Conservation (phyloP, 2,888 invertebrate genomes). For the Drosophila fulvimacula region DNA sequence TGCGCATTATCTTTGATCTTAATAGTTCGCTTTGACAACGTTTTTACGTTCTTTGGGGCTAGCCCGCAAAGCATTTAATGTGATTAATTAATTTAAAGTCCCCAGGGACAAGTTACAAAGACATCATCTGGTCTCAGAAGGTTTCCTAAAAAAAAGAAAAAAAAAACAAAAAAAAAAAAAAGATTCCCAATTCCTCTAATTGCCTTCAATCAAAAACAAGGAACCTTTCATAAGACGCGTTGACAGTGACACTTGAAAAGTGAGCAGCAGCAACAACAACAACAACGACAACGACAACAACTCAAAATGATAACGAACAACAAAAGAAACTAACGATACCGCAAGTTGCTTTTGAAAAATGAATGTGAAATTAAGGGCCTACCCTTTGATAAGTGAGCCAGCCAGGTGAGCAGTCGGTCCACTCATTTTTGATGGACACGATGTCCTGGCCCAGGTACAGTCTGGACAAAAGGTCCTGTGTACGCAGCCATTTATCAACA, state of each 20-base stretch:
- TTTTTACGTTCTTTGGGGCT: constrained; percentile 19
- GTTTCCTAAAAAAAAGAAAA: constrained; percentile 4
- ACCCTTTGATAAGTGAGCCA: constrained; percentile 58
- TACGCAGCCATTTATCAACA: constrained; percentile 61
- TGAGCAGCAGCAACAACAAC: constrained; percentile 9
- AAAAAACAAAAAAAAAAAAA: not conserved
- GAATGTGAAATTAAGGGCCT: constrained; percentile 40
- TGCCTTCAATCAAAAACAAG: constrained; percentile 50
- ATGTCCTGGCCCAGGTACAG: constrained; percentile 48
- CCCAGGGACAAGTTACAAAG: constrained; percentile 17
- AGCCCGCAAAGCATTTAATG: constrained; percentile 62
- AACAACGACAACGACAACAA: not conserved
- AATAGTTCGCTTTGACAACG: constrained; percentile 70
- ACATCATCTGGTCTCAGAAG: constrained; percentile 23
- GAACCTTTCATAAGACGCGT: constrained; percentile 48
- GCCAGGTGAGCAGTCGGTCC: constrained; percentile 47
- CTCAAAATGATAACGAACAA: constrained; percentile 3
- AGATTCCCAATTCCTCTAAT: constrained; percentile 39
- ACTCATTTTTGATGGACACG: constrained; percentile 38
- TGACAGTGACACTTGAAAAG: constrained; percentile 73
- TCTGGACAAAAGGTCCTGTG: constrained; percentile 41
- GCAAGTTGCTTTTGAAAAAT: constrained; percentile 55
- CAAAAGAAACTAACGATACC: constrained; percentile 44
- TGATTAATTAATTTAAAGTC: constrained; percentile 75
- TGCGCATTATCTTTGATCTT: constrained; percentile 74